Conservation (phyloP, 2,113 vertebrate genomes). For the Plestiodon gilberti region DNA sequence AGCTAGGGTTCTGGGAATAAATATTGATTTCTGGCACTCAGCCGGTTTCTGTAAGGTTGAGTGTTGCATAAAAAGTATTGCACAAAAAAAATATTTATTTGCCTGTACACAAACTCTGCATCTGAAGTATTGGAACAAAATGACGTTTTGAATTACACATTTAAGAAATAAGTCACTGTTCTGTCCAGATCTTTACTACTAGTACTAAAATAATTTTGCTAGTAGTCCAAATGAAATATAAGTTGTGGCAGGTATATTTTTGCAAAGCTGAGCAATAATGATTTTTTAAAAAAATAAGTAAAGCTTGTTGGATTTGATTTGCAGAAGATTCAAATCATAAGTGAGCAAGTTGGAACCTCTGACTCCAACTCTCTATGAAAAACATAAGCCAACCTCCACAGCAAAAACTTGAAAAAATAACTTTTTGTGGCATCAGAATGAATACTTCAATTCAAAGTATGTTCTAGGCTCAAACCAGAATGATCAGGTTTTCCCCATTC, state of each 20-base stretch:
- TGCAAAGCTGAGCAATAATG: slow-evolving; percentile 28
- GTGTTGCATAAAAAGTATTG: slow-evolving; percentile 29
- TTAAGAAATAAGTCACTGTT: slow-evolving; percentile 50
- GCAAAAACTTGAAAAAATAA: background rate
- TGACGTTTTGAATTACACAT: slow-evolving; percentile 49
- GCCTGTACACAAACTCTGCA: slow-evolving; percentile 42
- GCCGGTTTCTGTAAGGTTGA: slow-evolving; percentile 36
- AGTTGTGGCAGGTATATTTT: slow-evolving; percentile 13
- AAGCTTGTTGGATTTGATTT: slow-evolving; percentile 24
- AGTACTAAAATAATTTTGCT: slow-evolving; percentile 35
- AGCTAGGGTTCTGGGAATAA: slow-evolving; percentile 56
- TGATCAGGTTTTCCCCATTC: background rate
- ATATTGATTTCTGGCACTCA: slow-evolving; percentile 63
- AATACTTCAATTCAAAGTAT: background rate
- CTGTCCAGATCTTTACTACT: slow-evolving; percentile 44
- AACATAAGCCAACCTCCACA: slow-evolving; percentile 21
- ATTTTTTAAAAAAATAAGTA: background rate
- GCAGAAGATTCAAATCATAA: slow-evolving; percentile 28
- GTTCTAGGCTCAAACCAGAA: background rate
- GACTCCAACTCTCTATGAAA: background rate
- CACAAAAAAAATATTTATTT: slow-evolving; percentile 58
- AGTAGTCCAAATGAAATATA: slow-evolving; percentile 42
- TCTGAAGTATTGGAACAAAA: slow-evolving; percentile 51
- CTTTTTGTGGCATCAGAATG: background rate
- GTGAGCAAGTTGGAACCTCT: background rate